phyloP scores from a whole-genome alignment of 2,888 invertebrate genomes.

The Gari tellinella region DNA sequence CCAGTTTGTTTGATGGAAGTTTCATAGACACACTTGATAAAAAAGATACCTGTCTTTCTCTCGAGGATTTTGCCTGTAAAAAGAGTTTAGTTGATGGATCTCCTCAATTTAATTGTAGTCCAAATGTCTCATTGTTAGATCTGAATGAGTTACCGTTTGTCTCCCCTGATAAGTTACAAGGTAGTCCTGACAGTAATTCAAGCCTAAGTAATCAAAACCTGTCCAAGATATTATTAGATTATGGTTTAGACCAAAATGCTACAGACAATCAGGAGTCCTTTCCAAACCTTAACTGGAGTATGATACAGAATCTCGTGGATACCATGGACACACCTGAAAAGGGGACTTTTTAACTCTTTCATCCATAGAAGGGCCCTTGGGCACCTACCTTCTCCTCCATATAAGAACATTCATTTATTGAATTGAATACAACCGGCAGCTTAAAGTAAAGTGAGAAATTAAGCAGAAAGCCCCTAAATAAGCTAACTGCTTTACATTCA shows the following conservation, averaged over 20 bases:
- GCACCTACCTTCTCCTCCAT: too few species aligned
- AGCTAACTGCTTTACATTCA: too few species aligned
- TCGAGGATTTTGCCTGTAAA: conserved; percentile 28
- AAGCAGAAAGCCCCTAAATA: too few species aligned
- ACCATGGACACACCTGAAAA: conserved; percentile 14
- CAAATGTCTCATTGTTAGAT: conserved; percentile 46
- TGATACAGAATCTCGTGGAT: conserved; percentile 53
- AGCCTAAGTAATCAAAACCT: conserved; percentile 36
- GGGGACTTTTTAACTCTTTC: too few species aligned
- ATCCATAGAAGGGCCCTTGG: too few species aligned
- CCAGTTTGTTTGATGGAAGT: conserved; percentile 65
- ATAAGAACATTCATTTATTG: too few species aligned
- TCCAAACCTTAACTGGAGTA: conserved; percentile 55
- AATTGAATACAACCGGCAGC: too few species aligned
- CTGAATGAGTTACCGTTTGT: conserved; percentile 42
- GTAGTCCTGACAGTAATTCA: conserved; percentile 34
- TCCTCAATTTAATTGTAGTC: conserved; percentile 6
- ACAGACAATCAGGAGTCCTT: conserved; percentile 42
- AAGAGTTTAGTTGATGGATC: conserved; percentile 25
- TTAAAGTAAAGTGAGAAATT: too few species aligned
- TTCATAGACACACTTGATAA: conserved; percentile 67
- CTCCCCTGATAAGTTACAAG: conserved; percentile 43
- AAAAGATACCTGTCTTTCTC: conserved; percentile 51
- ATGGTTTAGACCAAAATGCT: conserved; percentile 43
- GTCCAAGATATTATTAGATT: conserved; percentile 54